Evolutionary conservation across 2,797 vertebrate genomes (phyloP).

Genomic region (Threskiornis aethiopicus): DNA sequence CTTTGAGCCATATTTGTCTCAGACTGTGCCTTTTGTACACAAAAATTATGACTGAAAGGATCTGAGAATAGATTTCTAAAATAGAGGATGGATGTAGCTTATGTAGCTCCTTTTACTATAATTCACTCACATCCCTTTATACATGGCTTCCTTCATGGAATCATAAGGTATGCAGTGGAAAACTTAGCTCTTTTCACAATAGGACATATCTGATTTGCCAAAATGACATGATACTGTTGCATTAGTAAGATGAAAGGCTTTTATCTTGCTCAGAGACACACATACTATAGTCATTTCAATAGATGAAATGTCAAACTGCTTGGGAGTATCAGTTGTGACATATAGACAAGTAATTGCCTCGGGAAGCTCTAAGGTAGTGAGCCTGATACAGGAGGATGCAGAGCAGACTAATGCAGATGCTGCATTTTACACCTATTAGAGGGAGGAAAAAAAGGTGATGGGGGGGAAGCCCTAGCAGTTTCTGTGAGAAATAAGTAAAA

Average conservation of each 20-base stretch:
- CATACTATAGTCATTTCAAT: slow-evolving; percentile 48
- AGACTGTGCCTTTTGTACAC: not conserved
- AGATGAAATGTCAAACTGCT: slow-evolving; percentile 50
- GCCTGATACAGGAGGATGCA: not conserved
- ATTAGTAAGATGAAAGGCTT: slow-evolving; percentile 53
- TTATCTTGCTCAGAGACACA: slow-evolving; percentile 43
- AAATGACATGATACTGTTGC: slow-evolving; percentile 34
- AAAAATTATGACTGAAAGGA: not conserved
- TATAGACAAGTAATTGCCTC: slow-evolving; percentile 49
- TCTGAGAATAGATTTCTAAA: not conserved
- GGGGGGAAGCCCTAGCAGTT: not conserved
- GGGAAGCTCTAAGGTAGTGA: slow-evolving; percentile 32
- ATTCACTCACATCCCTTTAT: not conserved
- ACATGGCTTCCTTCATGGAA: not conserved
- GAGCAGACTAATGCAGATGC: slow-evolving; percentile 33
- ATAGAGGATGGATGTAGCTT: not conserved
- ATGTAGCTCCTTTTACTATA: not conserved
- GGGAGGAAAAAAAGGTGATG: fast-evolving
- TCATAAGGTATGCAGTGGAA: not conserved
- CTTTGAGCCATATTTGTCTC: not conserved
- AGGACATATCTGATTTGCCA: slow-evolving; percentile 44
- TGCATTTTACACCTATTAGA: not conserved
- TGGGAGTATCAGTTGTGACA: slow-evolving; percentile 41
- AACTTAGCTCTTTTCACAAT: slow-evolving; percentile 43
- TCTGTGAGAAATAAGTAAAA: not conserved